Base-by-base conservation (phyloP, 2,888 invertebrate genomes). In the Perizoma flavofasciatum region DNA sequence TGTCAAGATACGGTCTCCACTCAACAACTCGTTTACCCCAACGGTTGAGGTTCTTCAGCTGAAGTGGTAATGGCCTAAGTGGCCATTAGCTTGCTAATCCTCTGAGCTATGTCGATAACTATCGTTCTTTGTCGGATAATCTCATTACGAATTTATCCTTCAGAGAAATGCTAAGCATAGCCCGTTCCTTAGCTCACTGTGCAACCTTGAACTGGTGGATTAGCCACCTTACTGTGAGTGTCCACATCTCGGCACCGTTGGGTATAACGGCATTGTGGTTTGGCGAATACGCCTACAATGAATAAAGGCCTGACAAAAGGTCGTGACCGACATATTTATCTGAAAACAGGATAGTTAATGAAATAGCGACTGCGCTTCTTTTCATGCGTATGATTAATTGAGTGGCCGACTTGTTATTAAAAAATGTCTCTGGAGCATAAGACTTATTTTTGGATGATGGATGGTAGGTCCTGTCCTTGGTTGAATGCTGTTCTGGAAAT, bases 321-420 rank as follows among this genome's bases (percentile, higher is more conserved):
- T 53, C 49, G 51, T 63, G 63, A 66, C 61, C 51, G n/a, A 56
- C 61, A 43, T 9, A 51, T 62, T 57, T 59, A 34, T 39, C 59
- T 49, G 52, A 59, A 63, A 59, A 63, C 55, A 66, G 59, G 22
- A 37, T 7, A 37, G 37, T 65, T 65, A 66, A 65, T 69, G 67
- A 67, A 59, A 56, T 34, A 48, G 49, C 41, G n/a, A 55, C 54
- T 60, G 49, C 32, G 39, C 44, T 33, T 45, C 49, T 49, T 49
- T 54, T 48, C 55, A 22, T 56, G 50, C 50, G 50, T 68, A 72
- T 80, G 77, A 79, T 79, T 74, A 75, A 80, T 79, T 67, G 68
- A 67, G 64, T 55, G 43, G 50, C 58, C 58, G 62, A 57, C 57
- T 66, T 41, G 67, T 74, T 72, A 77, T 75, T 78, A 73, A 75